Conservation (phyloP, 2,113 vertebrate species). For the Pongo abelii region DNA sequence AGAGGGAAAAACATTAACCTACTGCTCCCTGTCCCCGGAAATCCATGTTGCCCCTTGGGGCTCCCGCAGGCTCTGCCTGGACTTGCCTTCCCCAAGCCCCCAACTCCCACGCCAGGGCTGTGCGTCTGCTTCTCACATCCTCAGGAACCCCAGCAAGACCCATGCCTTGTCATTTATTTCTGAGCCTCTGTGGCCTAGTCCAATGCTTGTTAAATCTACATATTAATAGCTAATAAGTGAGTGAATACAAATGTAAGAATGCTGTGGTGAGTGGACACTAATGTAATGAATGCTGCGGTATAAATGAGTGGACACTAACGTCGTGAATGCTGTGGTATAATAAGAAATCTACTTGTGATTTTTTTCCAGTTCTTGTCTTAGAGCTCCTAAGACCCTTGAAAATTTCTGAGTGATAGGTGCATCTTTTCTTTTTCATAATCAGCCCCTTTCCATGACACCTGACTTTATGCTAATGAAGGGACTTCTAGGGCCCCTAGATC, state of each 20-base stretch:
- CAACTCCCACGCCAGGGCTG: no score
- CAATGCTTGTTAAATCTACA: not conserved
- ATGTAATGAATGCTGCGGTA: not conserved
- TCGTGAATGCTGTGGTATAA: not conserved
- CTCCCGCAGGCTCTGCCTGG: not conserved
- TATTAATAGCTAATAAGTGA: not conserved
- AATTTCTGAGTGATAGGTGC: not conserved
- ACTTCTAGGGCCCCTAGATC: not conserved
- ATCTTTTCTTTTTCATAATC: not conserved
- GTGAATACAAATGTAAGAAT: not conserved
- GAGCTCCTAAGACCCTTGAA: not conserved
- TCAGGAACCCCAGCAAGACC: not conserved
- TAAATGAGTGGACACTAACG: not conserved
- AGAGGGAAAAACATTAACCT: not conserved
- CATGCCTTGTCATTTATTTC: not conserved
- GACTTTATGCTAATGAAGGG: not conserved
- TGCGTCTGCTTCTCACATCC: no score
- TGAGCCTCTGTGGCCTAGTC: not conserved
- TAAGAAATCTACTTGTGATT: not conserved
- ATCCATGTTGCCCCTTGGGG: not conserved
- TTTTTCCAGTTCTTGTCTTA: not conserved
- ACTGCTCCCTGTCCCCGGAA: fast-evolving
- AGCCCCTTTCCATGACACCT: not conserved
- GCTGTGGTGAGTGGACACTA: not conserved
- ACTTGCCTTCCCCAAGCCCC: not conserved